Base-by-base conservation (phyloP, 1,140 invertebrate genomes). In the Eciton burchellii region DNA sequence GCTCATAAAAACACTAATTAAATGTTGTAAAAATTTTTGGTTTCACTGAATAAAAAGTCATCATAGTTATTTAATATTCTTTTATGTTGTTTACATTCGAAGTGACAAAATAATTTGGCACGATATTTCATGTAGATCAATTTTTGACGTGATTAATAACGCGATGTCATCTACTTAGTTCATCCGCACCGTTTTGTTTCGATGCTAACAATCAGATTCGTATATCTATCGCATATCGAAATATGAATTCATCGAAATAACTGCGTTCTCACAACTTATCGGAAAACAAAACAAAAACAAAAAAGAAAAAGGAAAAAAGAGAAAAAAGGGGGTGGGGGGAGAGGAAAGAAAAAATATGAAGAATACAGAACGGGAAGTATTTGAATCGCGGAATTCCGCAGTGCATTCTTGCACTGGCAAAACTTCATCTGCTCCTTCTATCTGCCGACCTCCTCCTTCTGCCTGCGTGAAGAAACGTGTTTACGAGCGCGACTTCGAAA, bases 1-100 rank as follows among this genome's bases (percentile, higher is more conserved):
- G 26, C 59, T 84, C 81, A 82, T 89, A 88, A 87, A 89, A 89
- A 89, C 86, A 79, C 83, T 87, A 89, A 89, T 89, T 86, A 71
- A n/a, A n/a, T 49, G 76, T 77, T 56, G 84, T 19, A 16, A 66
- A 72, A 12, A 52, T 24, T 6, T 62, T 4, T 43, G 41, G 47
- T 47, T 73, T 73, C 6, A 19, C 49, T 49, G n/a, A 49, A 21
- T 41, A 16, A 5, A 26, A 16, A 74, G 47, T 74, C 29, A 74
- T 26, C 1, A 16, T 1, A 0, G 9, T 21, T 35, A 6, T 35
- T 35, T 35, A 35, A 0, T 9, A 62, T 21, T 8, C 52, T 52
- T 35, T 3, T 35, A 35, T 35, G 24, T 52, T 11, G 14, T n/a
- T n/a, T n/a, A 54, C 12, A 52, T 49, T 63, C 3, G 63, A 1